A percentile compares a stretch with the other conserved stretches of the same genome.
These are phyloP conservation scores for Sclerodermus sp. DNA, from an alignment of 2,888 invertebrate genomes.

Conservation along the genomic window DNA sequence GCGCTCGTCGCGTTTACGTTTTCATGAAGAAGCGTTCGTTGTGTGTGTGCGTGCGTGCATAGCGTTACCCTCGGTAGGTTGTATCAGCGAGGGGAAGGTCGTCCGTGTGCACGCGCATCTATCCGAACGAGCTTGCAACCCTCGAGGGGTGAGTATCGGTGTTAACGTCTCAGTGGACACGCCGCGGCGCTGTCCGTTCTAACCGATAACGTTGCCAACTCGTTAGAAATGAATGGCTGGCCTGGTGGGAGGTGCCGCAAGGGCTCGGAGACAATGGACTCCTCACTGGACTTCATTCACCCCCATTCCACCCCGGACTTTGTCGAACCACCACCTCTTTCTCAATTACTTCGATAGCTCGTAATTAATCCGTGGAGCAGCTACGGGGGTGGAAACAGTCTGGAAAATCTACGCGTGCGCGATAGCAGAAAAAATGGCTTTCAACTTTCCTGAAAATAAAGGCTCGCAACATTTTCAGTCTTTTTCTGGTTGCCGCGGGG, in stretches of 20 bases:
- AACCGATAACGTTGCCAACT: constrained; percentile 45
- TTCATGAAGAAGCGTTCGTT: too few species aligned
- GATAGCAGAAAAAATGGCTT: too few species aligned
- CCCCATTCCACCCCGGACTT: constrained; percentile 15
- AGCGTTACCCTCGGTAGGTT: too few species aligned
- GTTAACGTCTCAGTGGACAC: constrained; percentile 46
- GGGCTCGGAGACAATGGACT: constrained; percentile 26
- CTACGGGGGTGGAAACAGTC: too few species aligned
- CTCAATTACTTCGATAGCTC: constrained; percentile 34
- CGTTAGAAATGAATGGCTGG: constrained; percentile 41
- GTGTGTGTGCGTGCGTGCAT: too few species aligned
- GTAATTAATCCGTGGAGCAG: constrained; percentile 31
- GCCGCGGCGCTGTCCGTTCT: constrained; percentile 26
- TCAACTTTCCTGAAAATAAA: too few species aligned
- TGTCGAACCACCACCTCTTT: constrained; percentile 19
- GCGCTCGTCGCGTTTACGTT: too few species aligned
- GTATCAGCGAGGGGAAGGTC: too few species aligned
- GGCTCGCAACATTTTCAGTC: too few species aligned
- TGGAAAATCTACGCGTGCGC: too few species aligned
- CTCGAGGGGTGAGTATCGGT: constrained; percentile 33
- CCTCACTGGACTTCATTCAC: neutral
- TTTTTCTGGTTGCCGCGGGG: too few species aligned
- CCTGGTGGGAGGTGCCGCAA: constrained; percentile 16
- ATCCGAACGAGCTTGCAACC: constrained; percentile 12
- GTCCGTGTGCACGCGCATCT: constrained; percentile 5